Evolutionary conservation across 2,888 invertebrate genomes (phyloP), one percentile per base, ranked within the genome.

Genomic region (Iselma pallidipennis): DNA sequence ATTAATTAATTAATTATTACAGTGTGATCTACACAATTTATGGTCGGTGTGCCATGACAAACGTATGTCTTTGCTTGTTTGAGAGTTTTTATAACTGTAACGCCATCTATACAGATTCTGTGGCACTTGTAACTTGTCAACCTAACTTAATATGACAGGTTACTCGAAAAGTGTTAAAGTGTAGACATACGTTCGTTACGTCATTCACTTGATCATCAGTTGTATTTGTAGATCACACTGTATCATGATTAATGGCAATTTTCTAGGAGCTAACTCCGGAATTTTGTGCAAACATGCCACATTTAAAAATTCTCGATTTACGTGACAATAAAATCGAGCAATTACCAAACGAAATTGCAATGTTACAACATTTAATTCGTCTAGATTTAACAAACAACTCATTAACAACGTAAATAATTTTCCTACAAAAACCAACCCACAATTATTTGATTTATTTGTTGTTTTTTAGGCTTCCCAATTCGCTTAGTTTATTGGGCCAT

Each of bases 331-430:
- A 92, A 81, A 84, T 96, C 49, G 85, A 86, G 73, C 78, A 83
- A 62, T 78, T 96, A 61, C 95, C 96, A 0, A 90, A 92, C 66
- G 91, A 94, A 79, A 88, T 95, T 72, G 87, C 88, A 12, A 81
- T 89, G 63, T 80, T 95, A 57, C 87, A 91, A 71, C 88, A 88
- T 71, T 82, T 96, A 49, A 90, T 92, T 73, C 86, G 94, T 68
- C 85, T 96, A 51, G 95, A 96, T 83, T 81, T 96, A 58, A 90
- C 92, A 9, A 94, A 94, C 80, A 96, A 96, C 78, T 78, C 78
- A 58, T 65, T 90, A 37, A 81, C 77, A 57, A 76, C 71, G 82
- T 82, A 73, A 76, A 73, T 71, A 42, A 19, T 33, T 51, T 31
- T 54, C 21, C 29, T 42, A 33, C 50, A 23, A n/a, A n/a, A n/a